Evolutionary conservation across 2,113 vertebrate genomes (phyloP).

Genomic region (Pomatorhinus ruficollis): DNA sequence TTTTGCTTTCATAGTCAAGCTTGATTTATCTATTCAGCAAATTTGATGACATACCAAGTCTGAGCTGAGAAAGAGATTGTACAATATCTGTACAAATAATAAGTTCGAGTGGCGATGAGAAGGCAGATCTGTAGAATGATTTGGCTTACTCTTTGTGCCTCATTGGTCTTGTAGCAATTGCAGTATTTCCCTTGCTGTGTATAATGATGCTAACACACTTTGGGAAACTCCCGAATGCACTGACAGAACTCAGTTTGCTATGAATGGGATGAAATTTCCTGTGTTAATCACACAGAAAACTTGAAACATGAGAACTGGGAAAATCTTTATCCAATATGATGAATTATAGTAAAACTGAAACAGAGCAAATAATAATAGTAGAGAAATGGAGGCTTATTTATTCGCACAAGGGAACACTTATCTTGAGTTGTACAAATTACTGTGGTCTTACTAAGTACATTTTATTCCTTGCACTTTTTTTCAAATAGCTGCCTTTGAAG

Average conservation of each 20-base stretch:
- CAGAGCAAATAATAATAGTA: neutral
- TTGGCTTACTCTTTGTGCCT: neutral
- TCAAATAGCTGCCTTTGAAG: neutral
- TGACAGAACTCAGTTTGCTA: neutral
- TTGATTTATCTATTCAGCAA: neutral
- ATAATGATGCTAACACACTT: neutral
- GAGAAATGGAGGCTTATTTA: neutral
- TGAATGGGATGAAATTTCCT: neutral
- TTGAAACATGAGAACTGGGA: neutral
- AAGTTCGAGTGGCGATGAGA: neutral
- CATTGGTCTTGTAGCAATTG: neutral
- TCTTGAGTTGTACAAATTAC: neutral
- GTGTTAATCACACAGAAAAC: neutral
- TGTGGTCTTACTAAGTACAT: neutral
- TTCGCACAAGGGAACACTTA: neutral
- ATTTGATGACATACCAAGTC: neutral
- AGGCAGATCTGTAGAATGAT: neutral
- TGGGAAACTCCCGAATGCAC: neutral
- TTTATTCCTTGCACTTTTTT: neutral
- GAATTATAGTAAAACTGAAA: neutral
- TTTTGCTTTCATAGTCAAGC: neutral
- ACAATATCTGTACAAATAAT: neutral
- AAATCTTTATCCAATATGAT: neutral
- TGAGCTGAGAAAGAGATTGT: neutral
- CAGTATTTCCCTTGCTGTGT: neutral